Evolutionary conservation across 2,797 vertebrate genomes (phyloP).

Genomic region (Naso thynnoides): DNA sequence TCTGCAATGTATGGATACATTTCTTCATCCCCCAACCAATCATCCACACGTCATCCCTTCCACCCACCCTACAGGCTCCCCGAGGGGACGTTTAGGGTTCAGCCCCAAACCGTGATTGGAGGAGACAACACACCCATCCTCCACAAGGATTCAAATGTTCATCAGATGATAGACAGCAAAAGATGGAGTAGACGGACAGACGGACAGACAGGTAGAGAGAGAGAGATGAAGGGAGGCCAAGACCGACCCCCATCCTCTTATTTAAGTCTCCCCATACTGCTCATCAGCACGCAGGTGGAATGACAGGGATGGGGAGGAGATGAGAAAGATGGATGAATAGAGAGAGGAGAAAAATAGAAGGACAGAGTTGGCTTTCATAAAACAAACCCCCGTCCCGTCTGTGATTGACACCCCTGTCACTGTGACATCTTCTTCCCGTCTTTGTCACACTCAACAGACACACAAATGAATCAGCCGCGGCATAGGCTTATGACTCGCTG

Average conservation of each 20-base stretch:
- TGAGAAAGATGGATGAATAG: constrained; percentile 59
- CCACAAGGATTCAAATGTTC: constrained; percentile 59
- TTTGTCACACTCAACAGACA: constrained; percentile 81
- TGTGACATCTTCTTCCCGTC: constrained; percentile 95
- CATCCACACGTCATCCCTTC: constrained; percentile 43
- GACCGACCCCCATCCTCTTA: constrained; percentile 79
- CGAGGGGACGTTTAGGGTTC: constrained; percentile 60
- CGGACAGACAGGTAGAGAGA: constrained; percentile 41
- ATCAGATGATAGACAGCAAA: constrained; percentile 52
- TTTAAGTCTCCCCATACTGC: constrained; percentile 42
- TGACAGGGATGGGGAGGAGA: constrained; percentile 56
- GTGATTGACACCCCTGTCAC: constrained; percentile 98
- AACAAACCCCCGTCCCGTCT: constrained; percentile 72
- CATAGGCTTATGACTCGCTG: constrained; percentile 93
- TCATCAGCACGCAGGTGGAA: constrained; percentile 59
- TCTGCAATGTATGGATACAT: constrained; percentile 43
- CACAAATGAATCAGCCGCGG: constrained; percentile 80
- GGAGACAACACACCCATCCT: constrained; percentile 58
- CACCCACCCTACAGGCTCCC: constrained; percentile 55
- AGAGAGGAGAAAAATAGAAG: constrained; percentile 73
- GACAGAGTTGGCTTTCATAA: constrained; percentile 78
- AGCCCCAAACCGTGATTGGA: constrained; percentile 56
- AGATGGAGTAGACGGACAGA: constrained; percentile 47
- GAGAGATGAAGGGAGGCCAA: constrained; percentile 72
- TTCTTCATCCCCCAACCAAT: constrained; percentile 36